phyloP scores from a whole-genome alignment of 1,140 invertebrate genomes.

The Frieseomelitta varia region DNA sequence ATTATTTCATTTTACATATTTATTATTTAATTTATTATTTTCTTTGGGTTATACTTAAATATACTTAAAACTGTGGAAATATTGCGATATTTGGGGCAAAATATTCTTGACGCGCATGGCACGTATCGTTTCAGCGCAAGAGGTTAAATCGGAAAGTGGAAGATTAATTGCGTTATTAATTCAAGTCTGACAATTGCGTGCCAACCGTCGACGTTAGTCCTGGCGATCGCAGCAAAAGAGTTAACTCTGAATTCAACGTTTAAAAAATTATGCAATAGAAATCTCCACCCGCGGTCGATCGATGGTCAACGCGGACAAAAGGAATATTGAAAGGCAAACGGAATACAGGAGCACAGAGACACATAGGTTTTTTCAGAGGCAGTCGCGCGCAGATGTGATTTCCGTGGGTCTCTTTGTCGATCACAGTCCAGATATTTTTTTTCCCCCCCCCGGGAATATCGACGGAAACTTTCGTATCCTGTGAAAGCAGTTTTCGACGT shows the following conservation, averaged over 20 bases:
- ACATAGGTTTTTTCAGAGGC: conserved; percentile 8
- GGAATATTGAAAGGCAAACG: neutral
- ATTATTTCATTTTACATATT: no score
- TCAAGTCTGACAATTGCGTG: neutral
- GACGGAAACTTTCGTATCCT: conserved; percentile 29
- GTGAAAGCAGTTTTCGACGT: conserved; percentile 45
- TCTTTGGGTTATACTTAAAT: no score
- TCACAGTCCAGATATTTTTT: conserved; percentile 19
- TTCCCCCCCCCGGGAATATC: neutral
- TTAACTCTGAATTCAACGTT: no score
- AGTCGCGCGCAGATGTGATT: conserved; percentile 18
- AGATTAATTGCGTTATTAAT: no score
- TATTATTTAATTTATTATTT: no score
- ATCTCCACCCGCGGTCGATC: neutral
- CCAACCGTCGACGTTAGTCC: no score
- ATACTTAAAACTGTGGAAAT: no score
- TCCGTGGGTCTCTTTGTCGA: conserved; percentile 35
- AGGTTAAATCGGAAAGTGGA: no score
- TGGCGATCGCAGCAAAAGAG: no score
- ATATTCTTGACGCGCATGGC: no score
- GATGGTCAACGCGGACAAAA: neutral
- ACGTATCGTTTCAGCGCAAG: no score
- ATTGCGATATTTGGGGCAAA: no score
- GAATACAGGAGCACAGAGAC: neutral
- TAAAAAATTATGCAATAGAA: neutral